Percentiles rank a stretch among this genome's conserved stretches.
phyloP scores from a whole-genome alignment of 2,888 invertebrate genomes.

The Sarcophaga variegata region DNA sequence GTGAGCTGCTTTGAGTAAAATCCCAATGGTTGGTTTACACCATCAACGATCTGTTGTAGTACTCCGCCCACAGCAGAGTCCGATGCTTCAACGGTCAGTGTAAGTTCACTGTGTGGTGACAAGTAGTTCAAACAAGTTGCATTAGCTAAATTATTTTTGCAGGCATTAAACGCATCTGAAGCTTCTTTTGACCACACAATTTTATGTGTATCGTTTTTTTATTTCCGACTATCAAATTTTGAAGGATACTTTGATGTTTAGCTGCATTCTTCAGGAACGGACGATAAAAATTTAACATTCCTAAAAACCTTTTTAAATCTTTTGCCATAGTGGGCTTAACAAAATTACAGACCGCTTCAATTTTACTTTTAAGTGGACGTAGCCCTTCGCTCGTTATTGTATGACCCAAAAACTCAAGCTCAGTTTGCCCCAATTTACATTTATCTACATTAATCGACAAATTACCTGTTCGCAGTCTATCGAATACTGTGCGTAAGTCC shows the following conservation, averaged over 20 bases:
- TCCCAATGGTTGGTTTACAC: conserved; percentile 19
- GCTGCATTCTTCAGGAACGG: too few relatives aligned
- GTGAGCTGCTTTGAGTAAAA: conserved; percentile 44
- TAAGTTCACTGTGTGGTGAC: conserved; percentile 8
- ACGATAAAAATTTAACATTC: neutral
- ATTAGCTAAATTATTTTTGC: conserved; percentile 23
- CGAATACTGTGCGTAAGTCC: neutral
- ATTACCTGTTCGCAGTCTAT: neutral
- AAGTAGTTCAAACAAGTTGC: neutral
- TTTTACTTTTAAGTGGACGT: conserved; percentile 12
- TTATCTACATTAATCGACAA: neutral
- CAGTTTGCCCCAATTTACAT: neutral
- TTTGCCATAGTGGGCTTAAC: conserved; percentile 55
- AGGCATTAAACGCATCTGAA: neutral
- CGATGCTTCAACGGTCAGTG: conserved; percentile 19
- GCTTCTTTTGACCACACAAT: neutral
- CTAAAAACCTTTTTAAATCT: neutral
- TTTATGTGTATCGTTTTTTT: conserved; percentile 34
- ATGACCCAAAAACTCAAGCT: neutral
- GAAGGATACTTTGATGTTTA: neutral
- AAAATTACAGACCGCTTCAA: conserved; percentile 16
- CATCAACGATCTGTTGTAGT: conserved; percentile 15
- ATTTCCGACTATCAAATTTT: neutral
- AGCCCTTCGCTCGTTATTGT: conserved; percentile 23
- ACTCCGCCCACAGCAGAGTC: conserved; percentile 37